Evolutionary conservation across 2,113 vertebrate genomes (phyloP).

Genomic region (Engraulis encrasicolus): DNA sequence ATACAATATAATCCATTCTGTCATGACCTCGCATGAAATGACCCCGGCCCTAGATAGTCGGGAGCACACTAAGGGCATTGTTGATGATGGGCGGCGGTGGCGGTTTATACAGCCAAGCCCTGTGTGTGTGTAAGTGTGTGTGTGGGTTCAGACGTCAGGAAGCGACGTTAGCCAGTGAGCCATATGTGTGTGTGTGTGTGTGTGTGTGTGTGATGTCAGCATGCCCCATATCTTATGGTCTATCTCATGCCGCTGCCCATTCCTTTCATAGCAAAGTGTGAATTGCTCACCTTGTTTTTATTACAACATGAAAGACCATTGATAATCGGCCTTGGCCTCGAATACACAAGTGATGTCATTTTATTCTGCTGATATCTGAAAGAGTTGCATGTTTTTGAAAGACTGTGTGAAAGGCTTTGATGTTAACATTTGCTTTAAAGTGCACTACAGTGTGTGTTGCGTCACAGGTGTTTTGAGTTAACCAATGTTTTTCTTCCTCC

Average conservation of each 20-base stretch:
- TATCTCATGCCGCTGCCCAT: background rate
- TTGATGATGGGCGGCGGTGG: no score
- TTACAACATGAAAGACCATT: constrained; percentile 9
- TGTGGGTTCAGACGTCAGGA: background rate
- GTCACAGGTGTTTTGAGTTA: background rate
- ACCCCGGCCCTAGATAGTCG: constrained; percentile 55
- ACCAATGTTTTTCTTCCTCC: constrained; percentile 37
- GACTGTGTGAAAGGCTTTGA: background rate
- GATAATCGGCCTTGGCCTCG: background rate
- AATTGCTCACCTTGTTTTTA: background rate
- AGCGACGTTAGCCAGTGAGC: background rate
- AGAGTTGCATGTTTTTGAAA: background rate
- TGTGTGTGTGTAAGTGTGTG: no score
- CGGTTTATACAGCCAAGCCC: background rate
- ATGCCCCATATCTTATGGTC: background rate
- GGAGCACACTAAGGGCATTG: constrained; percentile 7
- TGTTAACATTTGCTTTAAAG: background rate
- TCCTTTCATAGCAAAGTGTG: background rate
- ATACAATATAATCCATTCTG: constrained; percentile 69
- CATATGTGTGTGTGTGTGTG: constrained; percentile 9
- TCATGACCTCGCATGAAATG: constrained; percentile 66
- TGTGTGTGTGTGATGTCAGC: background rate
- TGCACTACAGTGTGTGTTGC: background rate
- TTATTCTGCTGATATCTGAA: background rate
- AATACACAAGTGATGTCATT: background rate